Percentiles rank a stretch among this genome's conserved stretches.
These are phyloP conservation scores for Muraenolepis orangiensis DNA, from an alignment of 2,797 vertebrate species.

Conservation along the genomic window DNA sequence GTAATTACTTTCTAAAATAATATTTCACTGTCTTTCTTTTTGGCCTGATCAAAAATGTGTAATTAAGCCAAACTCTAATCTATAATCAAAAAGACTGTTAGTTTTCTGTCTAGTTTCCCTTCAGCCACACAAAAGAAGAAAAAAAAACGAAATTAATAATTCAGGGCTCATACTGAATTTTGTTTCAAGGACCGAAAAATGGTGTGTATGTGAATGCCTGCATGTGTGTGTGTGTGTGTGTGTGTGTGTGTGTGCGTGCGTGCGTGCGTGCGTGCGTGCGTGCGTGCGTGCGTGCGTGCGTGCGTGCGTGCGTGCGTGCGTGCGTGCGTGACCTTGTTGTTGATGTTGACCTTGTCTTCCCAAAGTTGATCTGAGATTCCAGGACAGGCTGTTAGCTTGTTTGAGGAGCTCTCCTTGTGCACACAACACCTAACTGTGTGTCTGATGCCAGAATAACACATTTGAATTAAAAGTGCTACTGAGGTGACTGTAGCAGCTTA, in stretches of 20 bases:
- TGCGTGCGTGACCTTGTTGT: too few relatives aligned
- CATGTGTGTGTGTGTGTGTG: background rate
- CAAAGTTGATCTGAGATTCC: background rate
- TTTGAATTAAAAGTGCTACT: conserved; percentile 39
- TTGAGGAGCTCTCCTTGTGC: background rate
- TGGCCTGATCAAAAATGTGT: conserved; percentile 43
- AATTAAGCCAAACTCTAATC: conserved; percentile 32
- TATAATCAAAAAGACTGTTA: conserved; percentile 41
- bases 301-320: background rate
- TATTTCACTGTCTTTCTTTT: background rate
- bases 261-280: too few relatives aligned
- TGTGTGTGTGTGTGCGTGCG: background rate
- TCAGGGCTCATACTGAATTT: background rate
- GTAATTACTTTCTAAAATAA: background rate
- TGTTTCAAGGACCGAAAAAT: background rate
- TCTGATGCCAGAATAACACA: background rate
- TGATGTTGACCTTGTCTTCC: background rate
- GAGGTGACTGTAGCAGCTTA: conserved; percentile 22
- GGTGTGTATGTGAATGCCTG: conserved; percentile 6
- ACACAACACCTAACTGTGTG: conserved; percentile 1
- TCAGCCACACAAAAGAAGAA: conserved; percentile 27
- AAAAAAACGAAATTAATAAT: background rate
- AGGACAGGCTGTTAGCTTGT: background rate
- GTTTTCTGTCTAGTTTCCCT: conserved; percentile 20
- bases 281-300: too few relatives aligned